Base-by-base conservation (phyloP, 2,797 vertebrate genomes). In the Holocentrus rufus region DNA sequence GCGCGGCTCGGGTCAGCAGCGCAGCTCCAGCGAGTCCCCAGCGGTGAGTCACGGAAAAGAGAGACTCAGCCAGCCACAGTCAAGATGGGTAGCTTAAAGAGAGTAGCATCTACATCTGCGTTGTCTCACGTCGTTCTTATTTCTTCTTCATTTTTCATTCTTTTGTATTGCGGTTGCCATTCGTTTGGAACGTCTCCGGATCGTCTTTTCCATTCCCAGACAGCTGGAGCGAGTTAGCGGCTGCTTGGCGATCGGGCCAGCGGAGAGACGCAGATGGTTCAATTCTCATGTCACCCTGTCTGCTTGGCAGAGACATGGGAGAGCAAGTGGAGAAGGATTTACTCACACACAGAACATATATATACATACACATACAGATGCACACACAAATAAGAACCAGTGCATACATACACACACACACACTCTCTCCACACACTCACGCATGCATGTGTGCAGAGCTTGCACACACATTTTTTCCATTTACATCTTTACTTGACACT, bases 161-260 rank as follows among this genome's bases (percentile, higher is more conserved):
- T 82, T 89, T 83, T 87, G 75, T 75, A 56, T 60, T 25, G 77
- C 50, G 61, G 84, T 82, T 86, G 80, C 83, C 79, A 54, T 84
- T 80, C 36, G 27, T 30, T 77, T 67, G 79, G 87, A 89, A 83
- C 85, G 61, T 84, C 83, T 76, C 77, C 2, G 88, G 77, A 84
- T 85, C 70, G 66, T 90, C 87, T 88, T 88, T 90, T 90, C 87
- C 86, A 86, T 85, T 80, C 78, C 71, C 86, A 82, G 86, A 81
- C 91, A 92, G 91, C 91, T 91, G 91, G 88, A 87, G 80, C 66
- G 65, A 88, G 85, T 91, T 92, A 90, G 78, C 79, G 81, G 76
- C 82, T 83, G 80, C 75, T 77, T 67, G 85, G 82, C 77, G 39
- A 82, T 64, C 46, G 23, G 76, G 76, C 80, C 76, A 18, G 83